phyloP scores from a whole-genome alignment of 2,888 invertebrate genomes.

The Stenodera caucasica region DNA sequence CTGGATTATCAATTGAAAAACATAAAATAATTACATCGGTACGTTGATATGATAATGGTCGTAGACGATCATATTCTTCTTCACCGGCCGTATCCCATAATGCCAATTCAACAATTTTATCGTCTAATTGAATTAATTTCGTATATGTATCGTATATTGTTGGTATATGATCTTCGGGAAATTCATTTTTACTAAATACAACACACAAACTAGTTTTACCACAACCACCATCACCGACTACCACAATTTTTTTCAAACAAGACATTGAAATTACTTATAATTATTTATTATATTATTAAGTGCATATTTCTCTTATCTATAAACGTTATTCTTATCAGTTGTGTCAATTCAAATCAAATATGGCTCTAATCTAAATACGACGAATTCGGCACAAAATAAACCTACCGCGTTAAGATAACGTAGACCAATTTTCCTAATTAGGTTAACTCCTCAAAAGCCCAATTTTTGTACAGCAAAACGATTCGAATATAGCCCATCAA shows the following conservation, averaged over 20 bases:
- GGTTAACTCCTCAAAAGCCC: no score
- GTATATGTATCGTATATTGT: constrained; percentile 49
- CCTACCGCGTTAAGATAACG: background rate
- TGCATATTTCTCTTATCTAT: constrained; percentile 4
- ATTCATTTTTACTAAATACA: constrained; percentile 64
- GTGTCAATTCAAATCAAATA: background rate
- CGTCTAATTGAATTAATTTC: constrained; percentile 59
- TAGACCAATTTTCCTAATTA: no score
- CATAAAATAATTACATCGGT: constrained; percentile 67
- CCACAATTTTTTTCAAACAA: constrained; percentile 59
- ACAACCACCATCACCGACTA: constrained; percentile 66
- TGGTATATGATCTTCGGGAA: constrained; percentile 63
- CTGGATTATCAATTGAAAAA: constrained; percentile 65
- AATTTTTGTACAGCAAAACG: no score
- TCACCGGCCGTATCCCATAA: constrained; percentile 64
- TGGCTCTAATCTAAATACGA: background rate
- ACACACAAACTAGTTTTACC: constrained; percentile 67
- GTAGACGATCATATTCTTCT: constrained; percentile 60
- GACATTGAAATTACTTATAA: background rate
- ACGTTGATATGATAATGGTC: constrained; percentile 63
- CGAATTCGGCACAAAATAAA: background rate
- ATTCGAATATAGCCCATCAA: no score
- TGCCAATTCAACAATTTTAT: constrained; percentile 53
- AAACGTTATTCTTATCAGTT: background rate
- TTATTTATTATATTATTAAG: background rate